Evolutionary conservation across 2,113 vertebrate species (phyloP), one percentile per base, ranked within the genome.

Genomic region (Chloropsis cyanopogon): DNA sequence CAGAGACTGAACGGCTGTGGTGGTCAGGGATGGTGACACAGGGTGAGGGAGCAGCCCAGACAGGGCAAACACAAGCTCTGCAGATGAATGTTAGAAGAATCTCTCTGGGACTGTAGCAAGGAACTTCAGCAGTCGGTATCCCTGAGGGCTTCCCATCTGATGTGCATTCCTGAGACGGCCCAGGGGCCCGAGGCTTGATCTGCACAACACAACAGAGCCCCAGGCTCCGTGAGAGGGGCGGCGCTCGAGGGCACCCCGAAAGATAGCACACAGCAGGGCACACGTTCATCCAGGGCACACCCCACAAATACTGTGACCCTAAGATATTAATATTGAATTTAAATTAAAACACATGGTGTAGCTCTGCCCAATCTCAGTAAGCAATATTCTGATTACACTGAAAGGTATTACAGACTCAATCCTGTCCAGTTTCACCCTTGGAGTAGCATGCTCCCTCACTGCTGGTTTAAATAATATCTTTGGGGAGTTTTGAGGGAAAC

Each of bases 121-220:
- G 9, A 65, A 41, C 22, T 70, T 44, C 18, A 57, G 88, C 50
- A 54, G n/a, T 13, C 0, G 0, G 15, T n/a, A n/a, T 63, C 56
- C 73, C 61, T 35, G 42, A 70, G 35, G 85, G 47, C 14, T 82
- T 87, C 61, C 33, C 35, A 46, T 47, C 47, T 64, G 53, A 61
- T 19, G 14, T 1, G 2, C 0, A 0, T 11, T 73, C 24, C 42
- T 46, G 60, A 65, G 52, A 29, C 14, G 39, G 85, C 85, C 78
- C 42, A 70, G 52, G 52, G 78, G 29, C 35, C 73, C 82, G 61
- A 15, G 33, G 52, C 47, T 84, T 49, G 31, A 75, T 78, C 54
- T 2, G 10, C 4, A 12, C 13, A 53, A 28, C 33, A n/a, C 64
- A 49, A 11, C 39, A 59, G 37, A 84, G 60, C 81, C 85, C 11